Evolutionary conservation across 2,888 invertebrate species (phyloP).

Genomic region (Lasioglossum calceatum): DNA sequence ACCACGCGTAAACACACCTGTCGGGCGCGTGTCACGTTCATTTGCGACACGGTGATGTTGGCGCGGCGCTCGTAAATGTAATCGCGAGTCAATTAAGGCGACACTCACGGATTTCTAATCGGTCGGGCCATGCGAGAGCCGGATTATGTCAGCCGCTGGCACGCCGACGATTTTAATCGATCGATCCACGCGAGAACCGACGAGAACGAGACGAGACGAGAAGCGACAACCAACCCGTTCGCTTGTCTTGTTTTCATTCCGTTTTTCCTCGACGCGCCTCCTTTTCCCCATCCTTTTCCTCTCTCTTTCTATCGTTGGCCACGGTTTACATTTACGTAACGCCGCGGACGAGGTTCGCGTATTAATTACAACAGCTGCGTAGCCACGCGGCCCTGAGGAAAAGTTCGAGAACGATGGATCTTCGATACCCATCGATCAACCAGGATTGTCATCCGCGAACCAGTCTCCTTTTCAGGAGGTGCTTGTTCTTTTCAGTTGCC

Average conservation of each 20-base stretch:
- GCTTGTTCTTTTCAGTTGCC: neutral
- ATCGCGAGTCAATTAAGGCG: slow-evolving; percentile 62
- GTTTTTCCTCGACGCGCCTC: slow-evolving; percentile 11
- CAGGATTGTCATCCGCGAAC: neutral
- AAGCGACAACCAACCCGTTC: neutral
- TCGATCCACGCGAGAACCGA: slow-evolving; percentile 28
- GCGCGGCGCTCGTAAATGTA: slow-evolving; percentile 53
- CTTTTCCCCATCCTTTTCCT: neutral
- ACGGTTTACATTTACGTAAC: slow-evolving; percentile 43
- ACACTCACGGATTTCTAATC: slow-evolving; percentile 67
- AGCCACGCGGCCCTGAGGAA: slow-evolving; percentile 34
- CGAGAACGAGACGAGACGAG: neutral
- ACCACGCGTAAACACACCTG: slow-evolving; percentile 55
- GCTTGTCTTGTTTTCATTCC: slow-evolving; percentile 8
- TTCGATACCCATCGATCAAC: slow-evolving; percentile 3
- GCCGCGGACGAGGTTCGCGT: slow-evolving; percentile 42
- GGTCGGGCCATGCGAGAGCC: slow-evolving; percentile 36
- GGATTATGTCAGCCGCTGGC: slow-evolving; percentile 61
- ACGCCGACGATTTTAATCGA: slow-evolving; percentile 59
- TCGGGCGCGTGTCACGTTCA: slow-evolving; percentile 55
- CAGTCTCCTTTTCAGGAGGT: neutral
- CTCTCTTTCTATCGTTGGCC: slow-evolving; percentile 1
- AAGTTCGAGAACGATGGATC: slow-evolving; percentile 30
- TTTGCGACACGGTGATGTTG: slow-evolving; percentile 30
- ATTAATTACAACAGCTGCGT: slow-evolving; percentile 51